These are phyloP conservation scores for Capra hircus DNA, from an alignment of 2,113 vertebrate species.

Conservation along the genomic window DNA sequence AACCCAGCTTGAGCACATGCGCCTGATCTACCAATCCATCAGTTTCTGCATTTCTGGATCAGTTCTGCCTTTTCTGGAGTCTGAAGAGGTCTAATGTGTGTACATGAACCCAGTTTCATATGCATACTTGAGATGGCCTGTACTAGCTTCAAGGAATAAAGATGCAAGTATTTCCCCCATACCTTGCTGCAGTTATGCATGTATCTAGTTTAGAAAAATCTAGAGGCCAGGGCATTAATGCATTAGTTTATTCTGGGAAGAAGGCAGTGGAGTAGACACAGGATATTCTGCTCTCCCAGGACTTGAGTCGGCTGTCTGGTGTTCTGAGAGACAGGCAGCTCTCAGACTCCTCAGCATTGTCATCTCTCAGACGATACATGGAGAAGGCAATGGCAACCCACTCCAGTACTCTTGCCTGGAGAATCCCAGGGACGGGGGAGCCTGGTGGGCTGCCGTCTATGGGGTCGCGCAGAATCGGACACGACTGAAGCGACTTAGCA, in stretches of 20 bases:
- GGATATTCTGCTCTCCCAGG: neutral
- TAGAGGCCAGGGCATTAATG: neutral
- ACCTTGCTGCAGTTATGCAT: neutral
- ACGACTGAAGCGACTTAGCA: no score
- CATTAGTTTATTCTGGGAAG: neutral
- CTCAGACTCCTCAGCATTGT: neutral
- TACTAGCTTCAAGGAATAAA: neutral
- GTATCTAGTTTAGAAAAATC: neutral
- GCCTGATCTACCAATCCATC: neutral
- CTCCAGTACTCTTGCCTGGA: no score
- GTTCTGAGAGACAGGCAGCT: neutral
- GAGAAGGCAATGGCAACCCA: no score
- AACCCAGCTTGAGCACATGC: neutral
- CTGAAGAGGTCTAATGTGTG: neutral
- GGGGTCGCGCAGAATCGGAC: no score
- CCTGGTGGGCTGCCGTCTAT: fast-evolving
- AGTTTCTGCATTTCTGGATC: neutral
- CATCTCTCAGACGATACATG: neutral
- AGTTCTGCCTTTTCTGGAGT: neutral
- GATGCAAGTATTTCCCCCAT: neutral
- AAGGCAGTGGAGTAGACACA: neutral
- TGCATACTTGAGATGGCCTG: neutral
- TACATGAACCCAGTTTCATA: neutral
- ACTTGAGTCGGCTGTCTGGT: fast-evolving
- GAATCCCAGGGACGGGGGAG: fast-evolving